Evolutionary conservation across 2,113 vertebrate species (phyloP), one percentile per base, ranked within the genome.

Genomic region (Dascyllus trimaculatus): DNA sequence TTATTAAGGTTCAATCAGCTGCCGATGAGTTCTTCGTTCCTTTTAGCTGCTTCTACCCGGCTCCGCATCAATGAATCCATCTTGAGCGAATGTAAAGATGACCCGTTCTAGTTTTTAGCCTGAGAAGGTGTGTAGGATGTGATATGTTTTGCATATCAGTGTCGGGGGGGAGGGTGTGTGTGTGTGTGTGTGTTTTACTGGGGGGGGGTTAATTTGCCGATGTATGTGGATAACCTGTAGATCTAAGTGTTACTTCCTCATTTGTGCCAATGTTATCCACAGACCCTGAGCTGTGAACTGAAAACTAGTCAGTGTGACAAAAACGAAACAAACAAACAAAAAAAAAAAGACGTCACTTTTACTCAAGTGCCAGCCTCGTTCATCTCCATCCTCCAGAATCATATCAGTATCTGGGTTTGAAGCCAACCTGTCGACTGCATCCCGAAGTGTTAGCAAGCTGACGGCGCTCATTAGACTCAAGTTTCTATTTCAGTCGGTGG

Each of bases 241-340:
- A 81, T 82, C 53, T 82, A 89, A 81, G 85, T 83, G 85, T 90
- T 87, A 79, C 79, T 86, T 90, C 65, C 75, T 86, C 59, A 81
- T 89, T 80, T 82, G 90, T 91, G 90, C 89, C 90, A 88, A 88
- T 75, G 77, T 89, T 89, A 72, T 84, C 82, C 88, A 82, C 86
- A 83, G 80, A 90, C 87, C 80, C 79, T 75, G 84, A 91, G 89
- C 88, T 92, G 89, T 92, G 89, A 89, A 91, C 60, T 77, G 62
- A 86, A 85, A 75, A 80, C 73, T 25, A 78, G 75, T 82, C 75
- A 70, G 43, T 82, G 79, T 81, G 81, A 88, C 72, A 67, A 67
- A 75, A 75, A 62, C 9, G 26, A 19, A 78, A 51, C 40, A 15
- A 43, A 43, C 13, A n/a, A 32, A 40, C 22, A 48, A 29, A 24